Evolutionary conservation across 2,888 invertebrate genomes (phyloP), one percentile per base, ranked within the genome.

Genomic region (Calliphora vomitoria): DNA sequence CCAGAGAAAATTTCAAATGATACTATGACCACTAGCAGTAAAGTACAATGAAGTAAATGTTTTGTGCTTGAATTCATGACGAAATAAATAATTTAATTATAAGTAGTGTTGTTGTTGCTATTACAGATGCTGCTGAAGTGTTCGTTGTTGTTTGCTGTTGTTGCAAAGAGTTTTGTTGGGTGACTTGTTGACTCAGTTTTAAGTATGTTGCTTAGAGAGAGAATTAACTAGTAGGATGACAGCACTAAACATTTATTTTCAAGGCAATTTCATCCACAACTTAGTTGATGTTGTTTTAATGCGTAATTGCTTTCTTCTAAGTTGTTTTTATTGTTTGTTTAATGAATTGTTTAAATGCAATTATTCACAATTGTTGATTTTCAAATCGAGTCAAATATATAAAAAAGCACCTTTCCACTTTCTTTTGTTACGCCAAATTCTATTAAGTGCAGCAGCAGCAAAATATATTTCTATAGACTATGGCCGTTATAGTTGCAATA

Each of bases 1-100:
- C 96, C 96, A 90, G 95, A 95, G 91, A 95, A 95, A 89, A 96
- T 94, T 94, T 98, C 96, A 92, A 97, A 97, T 89, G 95, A 93
- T 90, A 96, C 94, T 93, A 98, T 97, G 91, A 97, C 96, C 90
- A 95, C 95, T 89, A 96, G 94, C 91, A 97, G 95, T 90, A 97
- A 94, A 90, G 95, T 94, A 93, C 97, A 97, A 93, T 98, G 98
- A 90, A 97, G 94, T 91, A 96, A 94, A 94, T 98, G 98, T 94
- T 97, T 97, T 87, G 96, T 91, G 88, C 91, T 93, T 89, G 94
- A 94, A 91, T 93, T 93, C 93, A 94, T 92, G 68, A 69, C 60
- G 74, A 68, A 50, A 47, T 55, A 53, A 72, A 62, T 60, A 66
- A 38, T 50, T 38, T 75, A 75, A 25, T 80, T 53, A 41, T 18